Conservation (phyloP, 2,888 invertebrate genomes). For the Platypus cylindrus region DNA sequence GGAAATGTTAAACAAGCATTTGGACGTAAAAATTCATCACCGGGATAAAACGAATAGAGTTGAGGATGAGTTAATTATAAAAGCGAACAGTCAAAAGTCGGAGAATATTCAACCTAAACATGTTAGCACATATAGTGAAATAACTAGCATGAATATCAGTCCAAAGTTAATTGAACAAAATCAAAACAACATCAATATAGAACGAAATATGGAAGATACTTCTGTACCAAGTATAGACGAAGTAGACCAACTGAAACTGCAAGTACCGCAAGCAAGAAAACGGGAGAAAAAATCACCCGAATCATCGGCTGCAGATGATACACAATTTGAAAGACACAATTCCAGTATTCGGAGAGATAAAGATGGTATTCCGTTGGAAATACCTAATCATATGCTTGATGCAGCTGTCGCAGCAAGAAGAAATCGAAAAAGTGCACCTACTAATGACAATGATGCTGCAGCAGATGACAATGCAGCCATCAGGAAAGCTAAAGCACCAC, state of each 20-base stretch:
- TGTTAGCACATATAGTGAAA: slow-evolving; percentile 52
- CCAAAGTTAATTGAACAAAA: slow-evolving; percentile 31
- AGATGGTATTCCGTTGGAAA: slow-evolving; percentile 53
- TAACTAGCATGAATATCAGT: slow-evolving; percentile 25
- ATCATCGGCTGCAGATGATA: too few relatives aligned
- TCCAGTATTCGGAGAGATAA: slow-evolving; percentile 48
- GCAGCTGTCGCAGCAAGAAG: slow-evolving; percentile 57
- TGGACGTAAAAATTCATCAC: slow-evolving; percentile 27
- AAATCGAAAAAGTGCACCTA: slow-evolving; percentile 52
- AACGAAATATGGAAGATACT: slow-evolving; percentile 19
- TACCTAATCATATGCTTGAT: slow-evolving; percentile 58
- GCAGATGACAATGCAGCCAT: slow-evolving; percentile 38
- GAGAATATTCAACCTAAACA: slow-evolving; percentile 51
- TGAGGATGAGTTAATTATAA: slow-evolving; percentile 26
- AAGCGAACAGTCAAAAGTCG: slow-evolving; percentile 42
- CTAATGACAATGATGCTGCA: slow-evolving; percentile 25
- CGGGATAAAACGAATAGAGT: slow-evolving; percentile 23
- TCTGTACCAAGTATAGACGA: slow-evolving; percentile 33
- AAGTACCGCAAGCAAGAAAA: slow-evolving; percentile 39
- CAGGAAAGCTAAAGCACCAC: slow-evolving; percentile 63
- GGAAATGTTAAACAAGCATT: slow-evolving; percentile 26
- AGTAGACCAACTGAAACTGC: slow-evolving; percentile 36
- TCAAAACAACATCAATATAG: slow-evolving; percentile 33
- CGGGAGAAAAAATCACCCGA: slow-evolving; percentile 32
- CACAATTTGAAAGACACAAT: slow-evolving; percentile 36